Evolutionary conservation across 2,888 invertebrate genomes (phyloP), one percentile per base, ranked within the genome.

Genomic region (Melikaiella ostensackeni): DNA sequence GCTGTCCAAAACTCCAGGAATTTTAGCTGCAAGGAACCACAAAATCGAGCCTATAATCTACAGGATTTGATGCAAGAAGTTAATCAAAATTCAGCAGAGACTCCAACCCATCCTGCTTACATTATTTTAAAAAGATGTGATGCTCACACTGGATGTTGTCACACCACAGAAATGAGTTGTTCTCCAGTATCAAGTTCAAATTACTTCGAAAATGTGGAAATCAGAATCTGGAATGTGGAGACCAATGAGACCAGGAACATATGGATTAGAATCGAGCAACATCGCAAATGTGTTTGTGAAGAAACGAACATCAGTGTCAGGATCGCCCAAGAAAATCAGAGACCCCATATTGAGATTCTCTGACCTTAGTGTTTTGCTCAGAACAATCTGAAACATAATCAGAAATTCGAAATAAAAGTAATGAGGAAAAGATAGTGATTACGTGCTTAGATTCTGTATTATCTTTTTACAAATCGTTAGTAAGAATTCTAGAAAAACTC

Each of bases 91-190:
- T 35, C 82, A 0, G 81, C 79, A 0, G 83, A 85, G n/a, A 81
- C 75, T n/a, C 78, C 79, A 0, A 79, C 81, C 38, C 80, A 76
- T 8, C 89, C 89, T 16, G 61, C 82, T 6, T 88, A 87, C 62
- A 82, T 88, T 0, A 83, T 88, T 2, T 33, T 88, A 16, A 84
- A 84, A 21, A 85, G 88, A 27, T 91, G 91, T 80, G 91, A 91
- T 75, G 80, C 77, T 6, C 85, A 88, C n/a, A 81, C 90, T 1
- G 91, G 91, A 2, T 91, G 90, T 59, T 91, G 91, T 66, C 24
- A 5, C 24, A 83, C 79, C 27, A 75, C 79, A 16, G 77, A 82
- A 16, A 75, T 83, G 74, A 85, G 81, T 16, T 91, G 91, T 77
- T 79, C 79, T 4, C 86, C 89, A n/a, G 75, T 80, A 0, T 24